Base-by-base conservation (phyloP, 2,888 invertebrate species). In the Lasioglossum malachurum region DNA sequence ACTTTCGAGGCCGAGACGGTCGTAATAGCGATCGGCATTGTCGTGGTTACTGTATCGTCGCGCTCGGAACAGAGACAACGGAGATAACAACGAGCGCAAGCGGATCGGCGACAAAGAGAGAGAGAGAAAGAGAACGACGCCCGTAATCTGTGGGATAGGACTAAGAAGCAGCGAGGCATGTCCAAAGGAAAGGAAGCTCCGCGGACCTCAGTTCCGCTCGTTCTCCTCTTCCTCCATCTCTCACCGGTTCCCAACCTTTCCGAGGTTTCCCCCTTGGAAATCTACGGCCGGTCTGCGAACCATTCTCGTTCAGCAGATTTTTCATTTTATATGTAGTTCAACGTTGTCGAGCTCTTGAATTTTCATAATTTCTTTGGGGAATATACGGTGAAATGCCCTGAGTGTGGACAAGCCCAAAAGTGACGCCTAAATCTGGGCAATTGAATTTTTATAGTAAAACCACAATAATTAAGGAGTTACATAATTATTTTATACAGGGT, bases 141-240 rank as follows among this genome's bases (percentile, higher is more conserved):
- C 86, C 87, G 88, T 89, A 92, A 92, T 89, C 94, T 95, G 94
- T 95, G 95, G 94, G 95, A 95, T 95, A 95, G 94, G 94, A 94
- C 94, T 93, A 92, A 92, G 88, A 92, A 88, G 90, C 94, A 94
- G 92, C 94, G 90, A 94, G 93, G 94, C 94, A 93, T 94, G 92
- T 94, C 94, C 92, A 91, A 94, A 94, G 94, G 94, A 95, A 95
- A 95, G 95, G 94, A 94, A 94, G 95, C 94, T 94, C 95, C 93
- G 93, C 95, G 94, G 95, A 95, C 93, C 95, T 93, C 94, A 95
- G 95, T 95, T 95, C 95, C 95, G 95, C 95, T 94, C 93, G 93
- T 94, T 94, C 94, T 93, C 93, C 92, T 93, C 94, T 94, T 94
- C 93, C 93, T 94, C 78, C 77, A 78, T 86, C 85, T 83, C 72